Base-by-base conservation (phyloP, 1,140 invertebrate genomes). In the Drosophila gunungcola region DNA sequence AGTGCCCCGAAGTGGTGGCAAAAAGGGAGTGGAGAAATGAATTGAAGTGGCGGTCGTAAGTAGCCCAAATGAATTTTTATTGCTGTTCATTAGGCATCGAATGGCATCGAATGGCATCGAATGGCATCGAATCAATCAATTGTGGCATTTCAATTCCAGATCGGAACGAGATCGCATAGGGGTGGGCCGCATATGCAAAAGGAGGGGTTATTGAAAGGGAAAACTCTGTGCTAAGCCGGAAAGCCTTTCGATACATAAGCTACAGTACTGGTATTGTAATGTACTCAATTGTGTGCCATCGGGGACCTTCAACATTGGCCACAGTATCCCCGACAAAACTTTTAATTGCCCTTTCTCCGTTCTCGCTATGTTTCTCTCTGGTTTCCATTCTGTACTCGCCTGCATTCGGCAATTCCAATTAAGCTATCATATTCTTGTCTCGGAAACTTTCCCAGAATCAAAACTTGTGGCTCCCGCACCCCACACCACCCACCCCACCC, bases 21-120 rank as follows among this genome's bases (percentile, higher is more conserved):
- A 6, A 9, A 21, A 12, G 16, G 9, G n/a, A 7, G 16, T 4
- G 10, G n/a, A 32, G 34, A 16, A 39, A 38, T 29, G 38, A 45
- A 3, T 13, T 60, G 38, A 42, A 62, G 67, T 49, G 39, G 39
- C 45, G 52, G 51, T 25, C 42, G 11, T 51, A 74, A 74, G 58
- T 56, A 75, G 62, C 42, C 73, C 53, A 76, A 76, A 75, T 75
- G 72, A 76, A 76, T 76, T 76, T 67, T 65, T 67, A 76, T 76
- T 76, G 73, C 62, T 41, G 39, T 76, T 76, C 72, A 76, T 76
- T 76, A 76, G 73, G 70, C 49, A 48, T 36, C 39, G 49, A 63
- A 63, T 34, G 61, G 25, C 32, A 42, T 38, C 53, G 54, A 76
- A 76, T 76, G 73, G 70, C 49, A 48, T 36, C 39, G 49, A 63